Evolutionary conservation across 2,113 vertebrate species (phyloP), one percentile per base, ranked within the genome.

Genomic region (Psittacus erithacus): DNA sequence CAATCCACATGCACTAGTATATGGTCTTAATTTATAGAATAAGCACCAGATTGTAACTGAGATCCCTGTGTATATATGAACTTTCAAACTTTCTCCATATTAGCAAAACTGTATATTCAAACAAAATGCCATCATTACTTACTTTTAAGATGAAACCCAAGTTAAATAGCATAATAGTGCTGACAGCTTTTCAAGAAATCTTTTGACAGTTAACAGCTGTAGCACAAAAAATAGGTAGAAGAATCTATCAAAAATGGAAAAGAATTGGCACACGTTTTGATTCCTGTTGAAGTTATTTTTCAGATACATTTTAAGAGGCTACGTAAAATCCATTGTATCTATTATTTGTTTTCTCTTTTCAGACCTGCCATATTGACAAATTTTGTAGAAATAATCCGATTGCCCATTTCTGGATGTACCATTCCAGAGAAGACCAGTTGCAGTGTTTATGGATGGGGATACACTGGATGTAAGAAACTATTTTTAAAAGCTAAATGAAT

Each of bases 361-460:
- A 99, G 99, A 76, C 98, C 99, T 52, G 98, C 99, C 43, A 94
- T 98, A 91, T 97, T 98, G 81, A 99, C 98, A 87, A 98, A 99
- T 83, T 98, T 98, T 92, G 98, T 99, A 84, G 98, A 98, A 92
- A 98, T 98, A 46, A 99, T 99, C 76, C 98, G 99, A 93, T 96
- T 99, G 87, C 99, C 99, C 29, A 98, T 99, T 96, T 98, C 98
- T 86, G 99, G 98, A 55, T 99, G 99, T 95, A 98, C 98, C 65
- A 99, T 99, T 97, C 98, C 98, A 91, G 99, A 99, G 92, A 98
- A 98, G 96, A 99, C 98, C 41, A 96, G 97, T 31, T 99, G 99
- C 97, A 99, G 98, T 97, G 98, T 99, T 97, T 99, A 99, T 83
- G 99, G 99, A 97, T 99, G 99, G 99, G 99, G 99, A 92, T 98